Base-by-base conservation (phyloP, 1,140 invertebrate species). In the Pachypsylla venusta region DNA sequence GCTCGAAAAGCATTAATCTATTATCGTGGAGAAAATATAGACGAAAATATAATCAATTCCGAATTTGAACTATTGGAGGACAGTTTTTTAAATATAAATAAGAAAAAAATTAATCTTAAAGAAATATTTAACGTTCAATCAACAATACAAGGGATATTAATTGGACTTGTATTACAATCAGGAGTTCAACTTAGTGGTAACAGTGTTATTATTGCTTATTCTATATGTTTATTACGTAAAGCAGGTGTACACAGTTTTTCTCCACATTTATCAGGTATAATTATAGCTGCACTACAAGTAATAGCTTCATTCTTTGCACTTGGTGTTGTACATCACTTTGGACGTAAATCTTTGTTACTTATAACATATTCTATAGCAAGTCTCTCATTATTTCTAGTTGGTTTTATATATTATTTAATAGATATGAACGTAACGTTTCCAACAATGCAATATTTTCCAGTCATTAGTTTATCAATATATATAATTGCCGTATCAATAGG, bases 381-480 rank as follows among this genome's bases (percentile, higher is more conserved):
- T 19, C 7, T 48, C 4, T 48, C 42, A n/a, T 22, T 48, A 19
- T 48, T 48, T n/a, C 7, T 48, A 5, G 42, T 48, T 3, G 42
- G 42, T 5, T n/a, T 48, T 4, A 22, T 48, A 4, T 48, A 48
- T 22, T 48, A 48, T n/a, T 22, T 48, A 4, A 48, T 48, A 7
- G 42, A 48, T 22, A 48, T 19, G 4, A 48, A 48, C n/a, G 42
- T 48, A 7, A 19, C 42, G 7, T 48, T 48, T 22, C 42, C 42
- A 4, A 48, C 42, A n/a, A 48, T 48, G 42, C 42, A 48, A 19
- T 48, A 48, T 22, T 48, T 63, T 25, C 62, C 60, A 1, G 28
- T 63, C 10, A 24, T 57, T 13, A 54, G 25, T 12, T 39, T 63
- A 10, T 63, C 40, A 35, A 16, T 61, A 3, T 59, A 61, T 24